Conservation (phyloP, 2,888 invertebrate genomes). For the Drosophila colorata region DNA sequence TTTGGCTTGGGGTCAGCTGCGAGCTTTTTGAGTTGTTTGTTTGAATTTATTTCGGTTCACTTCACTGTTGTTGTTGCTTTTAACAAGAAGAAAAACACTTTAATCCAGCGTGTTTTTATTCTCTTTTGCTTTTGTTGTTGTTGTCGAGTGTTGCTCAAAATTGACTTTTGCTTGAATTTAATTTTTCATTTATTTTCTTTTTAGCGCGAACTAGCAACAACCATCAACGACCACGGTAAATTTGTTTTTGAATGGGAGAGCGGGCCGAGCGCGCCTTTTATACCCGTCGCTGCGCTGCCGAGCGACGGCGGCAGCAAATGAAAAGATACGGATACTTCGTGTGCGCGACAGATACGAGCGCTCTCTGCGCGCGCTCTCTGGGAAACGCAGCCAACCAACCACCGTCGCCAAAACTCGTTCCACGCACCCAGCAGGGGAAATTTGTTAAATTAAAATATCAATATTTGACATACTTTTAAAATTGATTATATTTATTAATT, state of each 20-base stretch:
- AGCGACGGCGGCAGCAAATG: slow-evolving; percentile 29
- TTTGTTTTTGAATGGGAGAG: slow-evolving; percentile 58
- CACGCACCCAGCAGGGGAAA: slow-evolving; percentile 34
- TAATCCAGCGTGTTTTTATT: slow-evolving; percentile 75
- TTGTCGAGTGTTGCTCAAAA: slow-evolving; percentile 49
- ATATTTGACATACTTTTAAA: not conserved
- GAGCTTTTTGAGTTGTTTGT: slow-evolving; percentile 37
- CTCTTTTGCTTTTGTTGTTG: slow-evolving; percentile 35
- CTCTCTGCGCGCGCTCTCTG: slow-evolving; percentile 15
- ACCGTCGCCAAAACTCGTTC: slow-evolving; percentile 53
- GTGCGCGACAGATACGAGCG: slow-evolving; percentile 18
- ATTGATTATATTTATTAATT: not conserved
- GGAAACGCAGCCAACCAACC: slow-evolving; percentile 35
- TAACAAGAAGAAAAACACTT: slow-evolving; percentile 65
- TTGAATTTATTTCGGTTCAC: slow-evolving; percentile 41
- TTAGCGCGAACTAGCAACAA: slow-evolving; percentile 58
- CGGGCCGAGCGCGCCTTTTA: slow-evolving; percentile 80
- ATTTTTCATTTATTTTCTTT: slow-evolving; percentile 18
- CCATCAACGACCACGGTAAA: slow-evolving; percentile 50
- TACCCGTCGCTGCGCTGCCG: slow-evolving; percentile 64
- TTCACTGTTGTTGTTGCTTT: slow-evolving; percentile 31
- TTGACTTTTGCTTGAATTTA: slow-evolving; percentile 21
- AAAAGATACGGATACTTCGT: slow-evolving; percentile 41
- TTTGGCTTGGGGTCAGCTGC: slow-evolving; percentile 38
- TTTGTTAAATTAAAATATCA: not conserved